These are phyloP conservation scores for Ridgeia piscesae DNA, from an alignment of 1,140 invertebrate species.

Conservation along the genomic window DNA sequence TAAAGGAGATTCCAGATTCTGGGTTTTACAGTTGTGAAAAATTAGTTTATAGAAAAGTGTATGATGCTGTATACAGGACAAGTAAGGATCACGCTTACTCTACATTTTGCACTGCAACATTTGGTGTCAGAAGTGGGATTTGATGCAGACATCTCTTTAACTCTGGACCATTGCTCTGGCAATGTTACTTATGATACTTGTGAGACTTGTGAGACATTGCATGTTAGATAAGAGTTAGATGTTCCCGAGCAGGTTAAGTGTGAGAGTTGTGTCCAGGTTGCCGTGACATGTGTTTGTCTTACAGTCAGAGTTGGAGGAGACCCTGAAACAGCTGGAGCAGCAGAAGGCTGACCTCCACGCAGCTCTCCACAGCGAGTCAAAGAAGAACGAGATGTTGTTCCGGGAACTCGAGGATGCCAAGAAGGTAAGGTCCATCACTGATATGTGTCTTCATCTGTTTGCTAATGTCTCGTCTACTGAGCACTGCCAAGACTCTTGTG, in stretches of 20 bases:
- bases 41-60: too few species aligned
- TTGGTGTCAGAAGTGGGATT: too few species aligned
- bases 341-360: conserved; percentile 46
- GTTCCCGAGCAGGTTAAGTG: neutral
- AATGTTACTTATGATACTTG: too few species aligned
- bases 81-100: too few species aligned
- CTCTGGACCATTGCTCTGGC: too few species aligned
- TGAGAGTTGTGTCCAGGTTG: conserved; percentile 12
- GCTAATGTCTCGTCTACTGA: neutral
- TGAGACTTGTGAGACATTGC: too few species aligned
- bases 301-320: conserved; percentile 47
- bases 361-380: conserved; percentile 48
- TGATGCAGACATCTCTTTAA: too few species aligned
- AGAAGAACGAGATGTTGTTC: conserved; percentile 46
- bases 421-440: conserved; percentile 36
- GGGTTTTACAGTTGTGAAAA: too few species aligned
- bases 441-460: neutral
- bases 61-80: too few species aligned
- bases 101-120: too few species aligned
- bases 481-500: neutral
- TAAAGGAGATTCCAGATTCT: too few species aligned
- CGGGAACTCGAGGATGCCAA: conserved; percentile 48
- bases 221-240: neutral
- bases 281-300: too few species aligned
- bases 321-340: conserved; percentile 43